phyloP scores from a whole-genome alignment of 2,113 vertebrate genomes.

The Sapayoa aenigma region DNA sequence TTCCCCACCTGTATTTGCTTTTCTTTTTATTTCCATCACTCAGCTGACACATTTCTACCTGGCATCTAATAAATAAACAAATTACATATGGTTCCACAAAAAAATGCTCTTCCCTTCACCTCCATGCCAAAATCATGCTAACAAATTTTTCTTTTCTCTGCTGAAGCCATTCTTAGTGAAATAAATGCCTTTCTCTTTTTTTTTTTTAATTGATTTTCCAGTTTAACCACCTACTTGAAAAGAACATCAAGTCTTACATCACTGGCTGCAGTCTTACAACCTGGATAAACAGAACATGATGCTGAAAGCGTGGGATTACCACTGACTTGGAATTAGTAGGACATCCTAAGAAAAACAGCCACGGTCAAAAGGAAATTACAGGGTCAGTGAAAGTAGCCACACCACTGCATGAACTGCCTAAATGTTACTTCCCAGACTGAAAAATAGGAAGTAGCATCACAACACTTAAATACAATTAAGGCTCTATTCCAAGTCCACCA shows the following conservation, averaged over 20 bases:
- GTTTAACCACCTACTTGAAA: neutral
- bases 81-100: neutral
- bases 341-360: neutral
- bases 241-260: neutral
- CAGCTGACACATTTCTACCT: neutral
- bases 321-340: neutral
- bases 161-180: neutral
- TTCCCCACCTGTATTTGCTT: neutral
- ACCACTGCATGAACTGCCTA: neutral
- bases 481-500: neutral
- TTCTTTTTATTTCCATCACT: neutral
- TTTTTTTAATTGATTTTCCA: neutral
- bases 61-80: conserved; percentile 33
- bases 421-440: neutral
- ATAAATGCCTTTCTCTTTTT: neutral
- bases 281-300: neutral
- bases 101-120: neutral
- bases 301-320: neutral
- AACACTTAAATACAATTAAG: neutral
- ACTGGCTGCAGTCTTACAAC: neutral
- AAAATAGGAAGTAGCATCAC: neutral
- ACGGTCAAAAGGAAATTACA: neutral
- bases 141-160: neutral
- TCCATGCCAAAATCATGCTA: neutral
- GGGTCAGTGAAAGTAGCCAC: neutral